Conservation (phyloP, 2,888 invertebrate species). For the Patella ulyssiponensis region DNA sequence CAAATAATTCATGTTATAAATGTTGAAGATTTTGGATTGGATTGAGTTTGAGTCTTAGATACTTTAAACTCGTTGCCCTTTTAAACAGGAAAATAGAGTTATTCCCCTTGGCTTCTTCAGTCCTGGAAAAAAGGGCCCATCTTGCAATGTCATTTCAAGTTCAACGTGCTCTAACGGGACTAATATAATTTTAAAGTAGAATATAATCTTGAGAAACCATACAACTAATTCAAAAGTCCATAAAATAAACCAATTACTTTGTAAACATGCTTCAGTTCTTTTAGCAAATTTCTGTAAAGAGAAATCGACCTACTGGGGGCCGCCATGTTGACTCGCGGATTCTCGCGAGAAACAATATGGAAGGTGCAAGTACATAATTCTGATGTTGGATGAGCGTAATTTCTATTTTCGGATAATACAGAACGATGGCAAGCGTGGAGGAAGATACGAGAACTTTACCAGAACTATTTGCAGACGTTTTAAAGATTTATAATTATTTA, state of each 20-base stretch:
- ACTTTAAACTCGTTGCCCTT: no score
- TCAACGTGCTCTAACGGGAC: no score
- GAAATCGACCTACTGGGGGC: neutral
- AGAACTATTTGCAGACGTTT: slow-evolving; percentile 49
- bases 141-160: no score
- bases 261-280: neutral
- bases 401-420: neutral
- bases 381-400: neutral
- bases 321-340: neutral
- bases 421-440: slow-evolving; percentile 26
- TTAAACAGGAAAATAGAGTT: no score
- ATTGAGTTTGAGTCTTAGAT: no score
- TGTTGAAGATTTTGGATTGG: no score
- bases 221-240: no score
- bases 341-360: neutral
- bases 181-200: no score
- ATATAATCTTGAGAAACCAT: no score
- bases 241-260: neutral
- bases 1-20: no score
- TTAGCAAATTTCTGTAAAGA: neutral
- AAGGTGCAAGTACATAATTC: neutral
- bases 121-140: no score
- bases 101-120: no score
- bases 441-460: slow-evolving; percentile 40
- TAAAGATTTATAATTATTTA: slow-evolving; percentile 45